These are phyloP conservation scores for Drosophila melanica DNA, from an alignment of 1,140 invertebrate genomes.

Conservation along the genomic window DNA sequence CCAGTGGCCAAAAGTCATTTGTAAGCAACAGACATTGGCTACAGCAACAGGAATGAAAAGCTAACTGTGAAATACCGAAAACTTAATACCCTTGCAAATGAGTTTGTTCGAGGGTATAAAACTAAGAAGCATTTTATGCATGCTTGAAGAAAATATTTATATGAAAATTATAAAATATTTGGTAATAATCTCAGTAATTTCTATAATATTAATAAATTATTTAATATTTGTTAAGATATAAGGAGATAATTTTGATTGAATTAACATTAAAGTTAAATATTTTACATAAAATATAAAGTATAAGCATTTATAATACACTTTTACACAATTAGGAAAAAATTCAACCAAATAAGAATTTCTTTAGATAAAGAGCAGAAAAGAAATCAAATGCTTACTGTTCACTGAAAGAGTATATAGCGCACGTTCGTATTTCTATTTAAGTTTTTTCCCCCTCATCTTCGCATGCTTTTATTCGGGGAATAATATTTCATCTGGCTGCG, in stretches of 20 bases:
- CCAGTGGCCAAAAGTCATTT: conserved; percentile 39
- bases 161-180: neutral
- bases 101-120: neutral
- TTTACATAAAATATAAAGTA: too few relatives aligned
- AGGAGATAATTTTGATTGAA: too few relatives aligned
- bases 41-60: conserved; percentile 16
- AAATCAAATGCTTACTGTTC: too few relatives aligned
- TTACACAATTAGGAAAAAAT: too few relatives aligned
- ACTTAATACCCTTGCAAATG: conserved; percentile 11
- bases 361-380: too few relatives aligned
- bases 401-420: neutral
- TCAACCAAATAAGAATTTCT: too few relatives aligned
- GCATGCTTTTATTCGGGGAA: neutral
- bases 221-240: too few relatives aligned
- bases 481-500: conserved; percentile 6
- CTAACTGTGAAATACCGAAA: conserved; percentile 14
- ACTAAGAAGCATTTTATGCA: neutral
- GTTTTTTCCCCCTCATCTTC: neutral
- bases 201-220: too few relatives aligned
- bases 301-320: too few relatives aligned
- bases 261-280: too few relatives aligned
- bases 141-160: too few relatives aligned
- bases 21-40: conserved; percentile 34
- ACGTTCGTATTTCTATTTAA: neutral
- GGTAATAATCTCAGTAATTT: too few relatives aligned